phyloP scores from a whole-genome alignment of 2,113 vertebrate species.

The Bos javanicus region DNA sequence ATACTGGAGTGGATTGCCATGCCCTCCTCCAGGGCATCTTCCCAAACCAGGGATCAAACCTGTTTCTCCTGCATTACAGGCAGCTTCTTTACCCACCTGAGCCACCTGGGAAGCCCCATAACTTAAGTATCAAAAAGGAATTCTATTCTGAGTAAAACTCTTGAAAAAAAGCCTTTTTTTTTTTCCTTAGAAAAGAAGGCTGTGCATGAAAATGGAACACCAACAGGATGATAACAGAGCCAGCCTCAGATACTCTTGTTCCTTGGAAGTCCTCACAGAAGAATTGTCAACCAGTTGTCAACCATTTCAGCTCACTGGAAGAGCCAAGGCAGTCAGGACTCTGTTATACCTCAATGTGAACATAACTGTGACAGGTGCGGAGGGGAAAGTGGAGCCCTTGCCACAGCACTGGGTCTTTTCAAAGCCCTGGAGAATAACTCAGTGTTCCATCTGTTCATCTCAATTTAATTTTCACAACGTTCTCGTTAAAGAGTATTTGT shows the following conservation, averaged over 20 bases:
- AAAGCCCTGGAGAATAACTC: background rate
- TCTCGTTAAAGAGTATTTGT: slow-evolving; percentile 7
- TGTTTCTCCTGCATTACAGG: background rate
- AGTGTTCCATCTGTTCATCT: background rate
- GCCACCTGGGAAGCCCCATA: background rate
- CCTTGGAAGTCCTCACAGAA: background rate
- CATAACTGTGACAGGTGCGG: no score
- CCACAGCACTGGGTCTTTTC: background rate
- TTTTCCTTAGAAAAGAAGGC: background rate
- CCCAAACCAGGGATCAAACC: background rate
- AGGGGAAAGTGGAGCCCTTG: background rate
- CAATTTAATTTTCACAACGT: background rate
- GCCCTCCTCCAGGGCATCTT: background rate
- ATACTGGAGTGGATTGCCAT: background rate
- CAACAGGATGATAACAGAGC: background rate
- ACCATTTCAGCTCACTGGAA: background rate
- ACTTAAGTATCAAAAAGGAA: background rate
- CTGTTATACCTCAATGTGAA: background rate
- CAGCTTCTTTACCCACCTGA: background rate
- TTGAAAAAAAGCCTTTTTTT: background rate
- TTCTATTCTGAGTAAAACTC: background rate
- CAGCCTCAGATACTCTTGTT: background rate
- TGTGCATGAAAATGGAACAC: background rate
- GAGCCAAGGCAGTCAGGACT: background rate
- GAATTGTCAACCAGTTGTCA: background rate